phyloP scores from a whole-genome alignment of 92 coral and sea anemone species.

The Porites rus region DNA sequence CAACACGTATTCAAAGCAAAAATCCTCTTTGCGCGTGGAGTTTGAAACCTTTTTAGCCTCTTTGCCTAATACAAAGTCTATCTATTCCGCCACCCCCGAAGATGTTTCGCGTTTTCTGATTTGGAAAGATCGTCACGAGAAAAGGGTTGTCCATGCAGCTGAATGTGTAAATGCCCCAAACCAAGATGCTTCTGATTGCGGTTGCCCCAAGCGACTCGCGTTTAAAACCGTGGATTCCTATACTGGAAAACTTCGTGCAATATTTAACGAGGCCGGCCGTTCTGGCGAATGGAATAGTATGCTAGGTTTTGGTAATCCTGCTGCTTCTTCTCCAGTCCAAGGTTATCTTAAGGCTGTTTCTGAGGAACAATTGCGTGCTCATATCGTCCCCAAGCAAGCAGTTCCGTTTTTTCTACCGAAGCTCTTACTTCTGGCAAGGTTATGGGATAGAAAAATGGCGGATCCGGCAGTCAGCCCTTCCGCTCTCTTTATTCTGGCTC shows the following conservation, averaged over 20 bases:
- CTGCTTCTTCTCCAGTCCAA: slow-evolving; percentile 59
- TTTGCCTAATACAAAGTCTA: slow-evolving; percentile 33
- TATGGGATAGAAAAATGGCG: slow-evolving; percentile 32
- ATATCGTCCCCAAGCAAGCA: slow-evolving; percentile 66
- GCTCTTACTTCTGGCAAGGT: slow-evolving; percentile 47
- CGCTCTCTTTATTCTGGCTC: slow-evolving; percentile 52
- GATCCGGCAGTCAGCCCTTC: slow-evolving; percentile 42
- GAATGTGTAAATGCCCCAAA: slow-evolving; percentile 28
- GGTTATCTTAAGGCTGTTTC: slow-evolving; percentile 37
- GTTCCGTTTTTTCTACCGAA: slow-evolving; percentile 59
- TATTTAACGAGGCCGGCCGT: slow-evolving; percentile 64
- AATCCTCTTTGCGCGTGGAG: slow-evolving; percentile 56
- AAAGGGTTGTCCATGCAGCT: slow-evolving; percentile 38
- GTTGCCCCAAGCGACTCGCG: slow-evolving; percentile 58
- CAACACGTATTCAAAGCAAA: slow-evolving; percentile 59
- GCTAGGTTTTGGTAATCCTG: slow-evolving; percentile 65
- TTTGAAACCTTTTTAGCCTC: slow-evolving; percentile 49
- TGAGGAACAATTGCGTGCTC: slow-evolving; percentile 66
- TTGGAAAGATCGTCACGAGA: slow-evolving; percentile 51
- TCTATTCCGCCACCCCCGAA: slow-evolving; percentile 56
- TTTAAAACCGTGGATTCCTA: slow-evolving; percentile 60
- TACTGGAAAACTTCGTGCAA: slow-evolving; percentile 65
- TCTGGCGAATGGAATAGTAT: slow-evolving; percentile 50
- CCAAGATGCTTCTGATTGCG: slow-evolving; percentile 33
- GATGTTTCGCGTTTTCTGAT: slow-evolving; percentile 60